Evolutionary conservation across 2,113 vertebrate genomes (phyloP), one percentile per base, ranked within the genome.

Genomic region (Callipepla californica): DNA sequence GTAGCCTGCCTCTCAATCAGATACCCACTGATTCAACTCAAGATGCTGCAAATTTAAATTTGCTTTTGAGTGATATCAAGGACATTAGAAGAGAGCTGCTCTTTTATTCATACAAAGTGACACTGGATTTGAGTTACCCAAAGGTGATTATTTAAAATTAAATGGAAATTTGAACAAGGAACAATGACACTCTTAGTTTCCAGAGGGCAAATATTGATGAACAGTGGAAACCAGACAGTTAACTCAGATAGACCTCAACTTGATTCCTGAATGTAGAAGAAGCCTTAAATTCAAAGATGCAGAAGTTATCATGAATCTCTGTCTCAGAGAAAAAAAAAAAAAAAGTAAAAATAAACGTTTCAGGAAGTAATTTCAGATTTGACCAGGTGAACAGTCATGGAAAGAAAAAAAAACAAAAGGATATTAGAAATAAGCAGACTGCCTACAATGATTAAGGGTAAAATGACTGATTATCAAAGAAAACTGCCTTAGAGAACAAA

Each of bases 381-480:
- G 47, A 75, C 11, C 34, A 91, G 65, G 92, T 36, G 18, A 73
- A 67, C n/a, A 87, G 42, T 47, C 32, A 62, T 36, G 70, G 79
- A 57, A 6, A 2, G 21, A 23, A n/a, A 70, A 76, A 65, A 48
- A 63, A 26, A 72, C 74, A 55, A 57, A 76, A 58, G 9, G 38
- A 70, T 92, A 89, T 92, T 94, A 80, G 90, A 95, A 92, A 94
- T 77, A 94, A 95, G 63, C 55, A 82, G n/a, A 89, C 6, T 94
- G 85, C 42, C 90, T 77, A 80, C 67, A 87, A 2, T 85, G 55
- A 90, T 94, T 85, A 91, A 19, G 42, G 34, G 3, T 4, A 87
- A 93, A 95, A 93, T 55, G 21, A 87, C 23, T 77, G 75, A 95
- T 94, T 85, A 94, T 94, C 87, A 85, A 95, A 95, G 58, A 93